Evolutionary conservation across 2,797 vertebrate genomes (phyloP).

Genomic region (Furcifer pardalis): DNA sequence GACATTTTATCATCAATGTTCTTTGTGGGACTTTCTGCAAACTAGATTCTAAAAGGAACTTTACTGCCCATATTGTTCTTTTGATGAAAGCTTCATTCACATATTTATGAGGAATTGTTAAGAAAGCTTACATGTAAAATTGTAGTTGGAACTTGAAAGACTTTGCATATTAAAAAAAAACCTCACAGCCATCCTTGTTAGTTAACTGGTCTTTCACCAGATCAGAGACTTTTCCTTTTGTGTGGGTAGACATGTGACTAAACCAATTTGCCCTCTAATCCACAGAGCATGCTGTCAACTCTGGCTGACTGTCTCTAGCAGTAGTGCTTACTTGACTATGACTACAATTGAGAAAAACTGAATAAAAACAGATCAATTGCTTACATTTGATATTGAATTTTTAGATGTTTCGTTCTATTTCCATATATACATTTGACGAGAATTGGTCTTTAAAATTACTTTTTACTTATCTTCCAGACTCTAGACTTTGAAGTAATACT

Average conservation of each 20-base stretch:
- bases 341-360: slow-evolving; percentile 56
- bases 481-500: slow-evolving; percentile 71
- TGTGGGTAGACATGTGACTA: slow-evolving; percentile 52
- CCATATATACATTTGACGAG: slow-evolving; percentile 61
- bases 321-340: slow-evolving; percentile 51
- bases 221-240: slow-evolving; percentile 33
- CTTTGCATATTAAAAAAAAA: slow-evolving; percentile 25
- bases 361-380: slow-evolving; percentile 64
- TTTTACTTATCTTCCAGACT: slow-evolving; percentile 69
- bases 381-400: slow-evolving; percentile 50
- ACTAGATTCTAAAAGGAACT: slow-evolving; percentile 38
- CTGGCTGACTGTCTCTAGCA: slow-evolving; percentile 41
- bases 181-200: slow-evolving; percentile 39
- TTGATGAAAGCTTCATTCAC: slow-evolving; percentile 57
- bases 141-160: slow-evolving; percentile 53
- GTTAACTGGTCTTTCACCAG: slow-evolving; percentile 44
- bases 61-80: slow-evolving; percentile 30
- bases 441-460: slow-evolving; percentile 70
- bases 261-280: slow-evolving; percentile 54
- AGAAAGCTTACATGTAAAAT: slow-evolving; percentile 50
- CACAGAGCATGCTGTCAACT: slow-evolving; percentile 40
- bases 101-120: slow-evolving; percentile 55
- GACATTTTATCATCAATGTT: slow-evolving; percentile 49
- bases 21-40: slow-evolving; percentile 23
- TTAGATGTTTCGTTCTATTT: slow-evolving; percentile 56